Base-by-base conservation (phyloP, 1,140 invertebrate species). In the Fopius arisanus region DNA sequence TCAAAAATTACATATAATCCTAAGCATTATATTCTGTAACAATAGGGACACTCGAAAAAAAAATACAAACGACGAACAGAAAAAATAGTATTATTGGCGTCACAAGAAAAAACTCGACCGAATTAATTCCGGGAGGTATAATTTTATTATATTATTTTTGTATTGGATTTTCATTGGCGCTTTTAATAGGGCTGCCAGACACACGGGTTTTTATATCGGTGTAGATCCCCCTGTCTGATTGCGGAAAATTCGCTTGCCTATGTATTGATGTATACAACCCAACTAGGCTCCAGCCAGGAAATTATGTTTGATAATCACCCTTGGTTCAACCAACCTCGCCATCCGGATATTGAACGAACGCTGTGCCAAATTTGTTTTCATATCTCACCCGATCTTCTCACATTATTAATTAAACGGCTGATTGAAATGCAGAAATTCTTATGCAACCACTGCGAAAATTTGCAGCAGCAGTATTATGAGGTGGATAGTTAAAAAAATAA, bases 251-350 rank as follows among this genome's bases (percentile, higher is more conserved):
- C 71, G 54, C 43, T 19, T 43, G 54, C 21, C 54, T 26, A 59
- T 59, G 14, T 59, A 59, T 59, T 59, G 19, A 59, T 59, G 70
- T 67, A 66, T 26, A 67, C 67, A 29, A 31, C 16, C 7, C n/a
- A 41, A 54, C n/a, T 16, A 59, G 48, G 40, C 19, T 68, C 31
- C 2, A n/a, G 48, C 77, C 72, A 78, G 81, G 82, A 86, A 83
- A 86, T 85, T 83, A 78, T 79, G 80, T 84, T 84, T 78, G 78
- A 76, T 78, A 84, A 84, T 83, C 81, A 81, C 77, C 71, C 63
- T n/a, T n/a, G 72, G 48, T 12, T 43, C 28, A 28, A 59, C 54
- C 54, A 59, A 59, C 54, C 54, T n/a, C 43, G 66, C 65, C 37
- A 69, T 74, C 28, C 83, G 83, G 82, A 84, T 85, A 84, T 85